Base-by-base conservation (phyloP, 2,888 invertebrate species). In the Nephrocerus scutellatus region DNA sequence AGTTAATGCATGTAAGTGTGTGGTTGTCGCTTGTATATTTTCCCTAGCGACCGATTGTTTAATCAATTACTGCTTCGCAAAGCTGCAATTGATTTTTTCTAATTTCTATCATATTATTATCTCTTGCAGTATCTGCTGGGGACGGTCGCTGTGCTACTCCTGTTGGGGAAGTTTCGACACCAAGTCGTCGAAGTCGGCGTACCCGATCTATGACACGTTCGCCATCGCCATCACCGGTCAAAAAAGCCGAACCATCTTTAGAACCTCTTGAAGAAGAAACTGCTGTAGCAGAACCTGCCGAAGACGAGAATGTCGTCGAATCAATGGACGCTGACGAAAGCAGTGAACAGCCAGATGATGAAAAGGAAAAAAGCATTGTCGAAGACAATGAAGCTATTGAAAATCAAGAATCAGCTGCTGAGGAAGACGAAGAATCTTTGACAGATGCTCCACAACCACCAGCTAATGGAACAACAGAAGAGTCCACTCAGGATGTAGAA, bases 181-280 rank as follows among this genome's bases (percentile, higher is more conserved):
- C 64, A 21, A 57, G 62, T 14, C 56, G 65, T 24, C 55, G 62
- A 25, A 60, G 59, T 38, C 58, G 63, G 15, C 57, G 64, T 23
- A 66, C 66, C 3, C 59, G 65, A 14, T 64, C 67, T 6, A 66
- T 62, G 59, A 64, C 66, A 5, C 59, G 56, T 20, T 64, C 67
- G 5, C 63, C 66, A 2, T 63, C 66, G 18, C 65, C 64, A 12
- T 59, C 57, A 1, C 54, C 62, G 4, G 56, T 58, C 26, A 54
- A 54, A 39, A 55, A 54, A 43, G 51, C 50, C 21, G 63, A 65
- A 34, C 55, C 59, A 4, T 39, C 49, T 2, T 47, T 66, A 16
- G 64, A 64, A 30, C 54, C 63, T 1, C 35, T 66, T 19, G 39
- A 44, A 7, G 60, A 66, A 38, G 60, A 62, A n/a, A 41, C 40